phyloP scores from a whole-genome alignment of 2,797 vertebrate genomes.

The Acanthis flammea region DNA sequence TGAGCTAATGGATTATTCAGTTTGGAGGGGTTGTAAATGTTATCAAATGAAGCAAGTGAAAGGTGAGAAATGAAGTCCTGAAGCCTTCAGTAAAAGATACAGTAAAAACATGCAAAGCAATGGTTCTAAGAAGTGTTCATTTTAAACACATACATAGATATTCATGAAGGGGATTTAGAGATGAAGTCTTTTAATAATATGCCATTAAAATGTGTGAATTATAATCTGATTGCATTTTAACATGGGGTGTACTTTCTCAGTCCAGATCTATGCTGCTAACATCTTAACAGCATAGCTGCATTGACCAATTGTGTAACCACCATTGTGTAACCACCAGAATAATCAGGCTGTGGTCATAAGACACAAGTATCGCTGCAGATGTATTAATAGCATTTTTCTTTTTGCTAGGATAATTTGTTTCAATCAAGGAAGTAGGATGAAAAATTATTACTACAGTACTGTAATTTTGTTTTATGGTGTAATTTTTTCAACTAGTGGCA shows the following conservation, averaged over 20 bases:
- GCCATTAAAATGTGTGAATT: background rate
- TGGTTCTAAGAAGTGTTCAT: background rate
- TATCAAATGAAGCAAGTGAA: background rate
- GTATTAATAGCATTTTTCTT: background rate
- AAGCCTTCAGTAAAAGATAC: background rate
- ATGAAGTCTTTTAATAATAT: background rate
- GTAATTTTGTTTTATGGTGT: background rate
- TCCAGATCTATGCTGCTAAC: background rate
- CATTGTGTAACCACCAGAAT: background rate
- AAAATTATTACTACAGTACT: background rate
- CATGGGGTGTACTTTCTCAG: background rate
- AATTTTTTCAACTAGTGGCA: background rate
- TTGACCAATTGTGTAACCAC: background rate
- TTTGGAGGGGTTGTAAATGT: background rate
- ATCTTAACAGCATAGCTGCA: background rate
- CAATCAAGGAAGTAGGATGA: background rate
- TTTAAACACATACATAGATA: background rate
- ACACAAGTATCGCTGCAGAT: background rate
- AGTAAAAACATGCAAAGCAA: background rate
- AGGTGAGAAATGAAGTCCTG: background rate
- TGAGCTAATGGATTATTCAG: background rate
- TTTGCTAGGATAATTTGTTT: background rate
- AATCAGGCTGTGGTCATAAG: background rate
- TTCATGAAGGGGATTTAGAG: background rate
- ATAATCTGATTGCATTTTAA: background rate